Conservation (phyloP, 1,140 invertebrate species). For the Phocides pigmalion region DNA sequence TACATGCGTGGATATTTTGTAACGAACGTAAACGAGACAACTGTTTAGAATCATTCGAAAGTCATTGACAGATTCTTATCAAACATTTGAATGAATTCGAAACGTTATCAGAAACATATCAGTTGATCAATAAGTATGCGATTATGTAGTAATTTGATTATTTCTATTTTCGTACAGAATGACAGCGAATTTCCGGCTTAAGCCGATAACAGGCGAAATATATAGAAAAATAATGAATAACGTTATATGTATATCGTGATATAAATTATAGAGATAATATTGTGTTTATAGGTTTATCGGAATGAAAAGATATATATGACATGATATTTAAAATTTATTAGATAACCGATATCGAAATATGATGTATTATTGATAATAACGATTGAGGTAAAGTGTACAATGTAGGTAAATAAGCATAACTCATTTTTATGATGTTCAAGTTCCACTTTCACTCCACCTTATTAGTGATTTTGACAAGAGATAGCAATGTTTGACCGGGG, state of each 20-base stretch:
- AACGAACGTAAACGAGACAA: neutral
- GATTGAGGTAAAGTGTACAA: too few species aligned
- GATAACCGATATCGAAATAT: neutral
- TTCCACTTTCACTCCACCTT: too few species aligned
- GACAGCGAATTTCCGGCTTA: neutral
- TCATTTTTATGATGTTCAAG: too few species aligned
- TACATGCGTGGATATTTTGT: neutral
- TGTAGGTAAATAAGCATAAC: too few species aligned
- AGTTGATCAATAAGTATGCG: conserved; percentile 6
- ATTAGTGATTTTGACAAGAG: too few species aligned
- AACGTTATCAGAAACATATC: neutral
- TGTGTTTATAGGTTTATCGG: neutral
- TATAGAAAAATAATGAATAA: neutral
- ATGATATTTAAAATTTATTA: neutral
- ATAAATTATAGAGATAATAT: neutral
- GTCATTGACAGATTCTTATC: conserved; percentile 7
- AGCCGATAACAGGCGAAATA: neutral
- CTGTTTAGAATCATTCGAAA: neutral
- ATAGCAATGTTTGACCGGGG: too few species aligned
- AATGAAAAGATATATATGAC: neutral
- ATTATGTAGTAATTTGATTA: conserved; percentile 4
- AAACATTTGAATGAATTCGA: conserved; percentile 17
- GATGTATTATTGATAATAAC: neutral
- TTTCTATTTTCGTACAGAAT: neutral
- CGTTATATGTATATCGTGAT: neutral